Evolutionary conservation across 2,797 vertebrate species (phyloP).

Genomic region (Falco naumanni): DNA sequence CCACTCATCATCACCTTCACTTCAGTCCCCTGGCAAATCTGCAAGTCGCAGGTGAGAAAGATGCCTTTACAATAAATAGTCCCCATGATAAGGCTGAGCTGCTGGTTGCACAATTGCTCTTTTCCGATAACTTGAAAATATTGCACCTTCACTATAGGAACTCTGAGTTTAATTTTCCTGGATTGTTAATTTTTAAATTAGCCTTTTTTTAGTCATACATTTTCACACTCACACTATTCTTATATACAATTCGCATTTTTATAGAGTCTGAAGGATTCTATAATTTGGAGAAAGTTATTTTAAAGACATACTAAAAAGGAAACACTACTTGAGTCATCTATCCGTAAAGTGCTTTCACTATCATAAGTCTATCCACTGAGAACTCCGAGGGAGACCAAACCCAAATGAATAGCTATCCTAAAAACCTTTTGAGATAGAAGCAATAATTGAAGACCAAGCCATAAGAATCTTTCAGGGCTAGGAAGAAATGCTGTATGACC

Average conservation of each 20-base stretch:
- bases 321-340: conserved; percentile 30
- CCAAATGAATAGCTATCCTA: neutral
- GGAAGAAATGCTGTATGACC: neutral
- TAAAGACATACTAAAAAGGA: neutral
- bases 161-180: neutral
- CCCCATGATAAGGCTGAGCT: neutral
- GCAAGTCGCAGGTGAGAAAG: neutral
- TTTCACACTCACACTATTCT: neutral
- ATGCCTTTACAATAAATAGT: neutral
- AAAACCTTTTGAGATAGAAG: neutral
- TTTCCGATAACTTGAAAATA: neutral
- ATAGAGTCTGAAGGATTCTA: neutral
- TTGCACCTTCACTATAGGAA: neutral
- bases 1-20: neutral
- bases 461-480: neutral
- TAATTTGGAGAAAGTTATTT: conserved; percentile 37
- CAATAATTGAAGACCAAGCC: neutral
- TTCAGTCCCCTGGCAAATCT: neutral
- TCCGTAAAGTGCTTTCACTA: neutral
- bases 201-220: neutral
- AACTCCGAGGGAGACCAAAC: neutral
- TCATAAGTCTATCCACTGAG: neutral
- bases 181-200: neutral
- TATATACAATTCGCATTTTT: neutral
- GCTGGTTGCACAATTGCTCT: neutral